Evolutionary conservation across 2,888 invertebrate genomes (phyloP).

Genomic region (Elegia similella): DNA sequence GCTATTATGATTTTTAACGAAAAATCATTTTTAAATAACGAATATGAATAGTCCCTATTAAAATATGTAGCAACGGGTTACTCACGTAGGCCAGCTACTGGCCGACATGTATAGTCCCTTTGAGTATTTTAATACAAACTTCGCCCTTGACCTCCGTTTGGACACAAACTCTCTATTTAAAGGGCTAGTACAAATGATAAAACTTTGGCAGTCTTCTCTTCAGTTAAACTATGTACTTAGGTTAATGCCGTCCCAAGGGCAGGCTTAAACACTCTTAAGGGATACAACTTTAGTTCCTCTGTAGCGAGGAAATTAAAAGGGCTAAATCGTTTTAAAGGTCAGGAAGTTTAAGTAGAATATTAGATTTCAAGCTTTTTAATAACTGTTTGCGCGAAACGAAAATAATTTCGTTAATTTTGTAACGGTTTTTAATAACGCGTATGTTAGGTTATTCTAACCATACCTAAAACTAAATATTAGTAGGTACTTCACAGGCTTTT

Average conservation of each 20-base stretch:
- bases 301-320: not conserved
- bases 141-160: not conserved
- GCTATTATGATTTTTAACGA: no score
- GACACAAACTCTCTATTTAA: not conserved
- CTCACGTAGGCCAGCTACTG: no score
- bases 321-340: not conserved
- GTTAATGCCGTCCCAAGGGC: constrained; percentile 33
- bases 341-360: not conserved
- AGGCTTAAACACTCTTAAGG: constrained; percentile 24
- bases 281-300: constrained; percentile 22
- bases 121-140: not conserved
- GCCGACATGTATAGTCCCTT: not conserved
- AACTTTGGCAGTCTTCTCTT: constrained; percentile 12
- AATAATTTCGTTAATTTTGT: no score
- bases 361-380: not conserved
- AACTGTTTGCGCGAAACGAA: no score
- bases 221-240: constrained; percentile 43
- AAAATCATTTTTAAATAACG: no score
- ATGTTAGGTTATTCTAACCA: no score
- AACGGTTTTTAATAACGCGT: no score
- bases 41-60: no score
- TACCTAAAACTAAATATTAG: no score
- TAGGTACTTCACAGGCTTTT: no score
- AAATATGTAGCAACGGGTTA: no score
- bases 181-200: not conserved